A percentile compares a stretch with the other conserved stretches of the same genome.
phyloP scores from a whole-genome alignment of 2,888 invertebrate genomes.

The Cecidostiba fungosa region DNA sequence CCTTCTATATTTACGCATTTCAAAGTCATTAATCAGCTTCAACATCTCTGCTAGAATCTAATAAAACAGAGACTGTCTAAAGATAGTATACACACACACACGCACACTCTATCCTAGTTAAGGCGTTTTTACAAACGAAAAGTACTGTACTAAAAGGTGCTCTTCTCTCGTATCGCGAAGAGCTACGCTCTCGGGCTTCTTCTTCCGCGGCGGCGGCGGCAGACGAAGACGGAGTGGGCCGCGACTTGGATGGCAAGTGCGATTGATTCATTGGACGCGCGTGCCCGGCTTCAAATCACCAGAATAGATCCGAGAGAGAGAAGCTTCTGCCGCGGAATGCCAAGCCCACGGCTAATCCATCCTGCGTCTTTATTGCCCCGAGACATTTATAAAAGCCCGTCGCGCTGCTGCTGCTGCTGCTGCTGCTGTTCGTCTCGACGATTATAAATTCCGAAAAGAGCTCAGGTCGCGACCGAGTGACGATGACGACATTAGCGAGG shows the following conservation, averaged over 20 bases:
- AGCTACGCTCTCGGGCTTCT: too few species aligned
- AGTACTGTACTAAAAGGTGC: neutral
- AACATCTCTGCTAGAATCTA: constrained; percentile 1
- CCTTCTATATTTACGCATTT: neutral
- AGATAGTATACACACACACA: neutral
- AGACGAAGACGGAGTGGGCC: constrained; percentile 64
- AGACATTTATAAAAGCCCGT: constrained; percentile 60
- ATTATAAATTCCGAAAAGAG: constrained; percentile 56
- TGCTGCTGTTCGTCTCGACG: constrained; percentile 27
- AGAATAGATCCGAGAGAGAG: constrained; percentile 76
- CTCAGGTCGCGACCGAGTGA: neutral
- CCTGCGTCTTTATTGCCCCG: constrained; percentile 62
- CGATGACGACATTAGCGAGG: neutral
- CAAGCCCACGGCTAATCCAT: constrained; percentile 77
- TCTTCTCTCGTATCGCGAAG: neutral
- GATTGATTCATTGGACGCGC: constrained; percentile 81
- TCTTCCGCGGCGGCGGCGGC: constrained; percentile 40
- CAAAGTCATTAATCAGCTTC: neutral
- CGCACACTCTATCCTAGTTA: neutral
- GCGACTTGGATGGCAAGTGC: constrained; percentile 68
- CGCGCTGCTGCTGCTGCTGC: constrained; percentile 6
- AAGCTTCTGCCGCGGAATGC: constrained; percentile 74
- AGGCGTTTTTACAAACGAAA: neutral
- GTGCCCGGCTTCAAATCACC: constrained; percentile 80
- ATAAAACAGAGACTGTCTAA: neutral